phyloP scores from a whole-genome alignment of 2,113 vertebrate genomes.

The Peucedramus taeniatus region DNA sequence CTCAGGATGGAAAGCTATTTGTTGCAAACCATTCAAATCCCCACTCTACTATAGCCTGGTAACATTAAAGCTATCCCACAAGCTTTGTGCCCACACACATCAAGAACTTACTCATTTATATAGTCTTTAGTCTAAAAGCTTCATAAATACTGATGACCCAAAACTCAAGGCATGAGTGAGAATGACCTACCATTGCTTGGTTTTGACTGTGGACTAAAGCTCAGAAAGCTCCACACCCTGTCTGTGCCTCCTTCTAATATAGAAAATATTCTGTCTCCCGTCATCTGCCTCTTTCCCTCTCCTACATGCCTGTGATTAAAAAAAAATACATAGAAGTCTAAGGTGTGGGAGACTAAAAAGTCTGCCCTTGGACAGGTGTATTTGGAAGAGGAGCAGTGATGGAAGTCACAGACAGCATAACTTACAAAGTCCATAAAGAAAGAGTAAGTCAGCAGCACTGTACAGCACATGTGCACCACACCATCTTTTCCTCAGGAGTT shows the following conservation, averaged over 20 bases:
- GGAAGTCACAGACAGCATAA: not conserved
- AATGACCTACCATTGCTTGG: not conserved
- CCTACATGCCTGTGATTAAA: not conserved
- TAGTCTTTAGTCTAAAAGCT: not conserved
- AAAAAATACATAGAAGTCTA: not conserved
- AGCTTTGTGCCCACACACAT: not conserved
- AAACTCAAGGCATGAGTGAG: not conserved
- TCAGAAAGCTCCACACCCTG: not conserved
- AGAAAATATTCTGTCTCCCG: not conserved
- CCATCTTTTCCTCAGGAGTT: not conserved
- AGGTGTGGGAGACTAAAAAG: not conserved
- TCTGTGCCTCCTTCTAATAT: not conserved
- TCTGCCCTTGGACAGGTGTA: not conserved
- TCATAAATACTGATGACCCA: not conserved
- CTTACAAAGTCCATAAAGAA: not conserved
- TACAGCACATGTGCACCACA: accelerated
- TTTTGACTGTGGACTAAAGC: not conserved
- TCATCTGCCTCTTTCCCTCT: not conserved
- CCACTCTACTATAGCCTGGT: not conserved
- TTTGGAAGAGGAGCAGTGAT: not conserved
- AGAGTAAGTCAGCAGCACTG: not conserved
- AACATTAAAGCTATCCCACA: not conserved
- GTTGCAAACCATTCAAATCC: not conserved
- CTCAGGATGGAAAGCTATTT: conserved; percentile 19
- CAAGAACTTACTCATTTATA: not conserved